These are phyloP conservation scores for Caenorhabditis sinica DNA, from an alignment of 2,888 invertebrate species.

Conservation along the genomic window DNA sequence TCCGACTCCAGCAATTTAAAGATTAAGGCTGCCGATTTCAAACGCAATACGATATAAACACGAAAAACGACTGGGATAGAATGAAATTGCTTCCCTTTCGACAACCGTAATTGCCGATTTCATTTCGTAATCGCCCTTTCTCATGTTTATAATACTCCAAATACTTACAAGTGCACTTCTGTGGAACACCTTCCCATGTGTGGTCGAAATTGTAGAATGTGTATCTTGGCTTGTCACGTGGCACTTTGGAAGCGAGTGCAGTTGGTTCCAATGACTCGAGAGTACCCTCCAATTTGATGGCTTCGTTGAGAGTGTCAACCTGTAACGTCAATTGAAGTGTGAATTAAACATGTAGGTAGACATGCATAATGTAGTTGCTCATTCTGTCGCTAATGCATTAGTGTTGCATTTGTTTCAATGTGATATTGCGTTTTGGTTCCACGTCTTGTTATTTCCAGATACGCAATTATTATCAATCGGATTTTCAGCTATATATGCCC, in stretches of 20 bases:
- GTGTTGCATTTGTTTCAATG: conserved; percentile 7
- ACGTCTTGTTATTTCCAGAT: background rate
- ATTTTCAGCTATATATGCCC: background rate
- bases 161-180: conserved; percentile 89
- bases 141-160: conserved; percentile 9
- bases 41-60: background rate
- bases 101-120: background rate
- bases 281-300: conserved; percentile 90
- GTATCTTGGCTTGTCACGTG: conserved; percentile 88
- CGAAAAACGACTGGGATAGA: background rate
- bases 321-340: conserved; percentile 28
- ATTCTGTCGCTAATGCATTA: background rate
- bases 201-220: conserved; percentile 92
- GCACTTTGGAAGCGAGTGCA: conserved; percentile 90
- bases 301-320: conserved; percentile 91
- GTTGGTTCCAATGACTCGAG: conserved; percentile 88
- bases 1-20: conserved; percentile 1
- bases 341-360: conserved; percentile 4
- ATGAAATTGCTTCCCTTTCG: background rate
- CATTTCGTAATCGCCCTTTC: background rate
- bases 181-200: conserved; percentile 93
- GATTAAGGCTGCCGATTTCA: conserved; percentile 7
- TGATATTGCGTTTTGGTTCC: conserved; percentile 5
- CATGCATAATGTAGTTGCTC: conserved; percentile 10
- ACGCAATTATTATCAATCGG: conserved; percentile 32